Evolutionary conservation across 2,797 vertebrate genomes (phyloP).

Genomic region (Channa striata): DNA sequence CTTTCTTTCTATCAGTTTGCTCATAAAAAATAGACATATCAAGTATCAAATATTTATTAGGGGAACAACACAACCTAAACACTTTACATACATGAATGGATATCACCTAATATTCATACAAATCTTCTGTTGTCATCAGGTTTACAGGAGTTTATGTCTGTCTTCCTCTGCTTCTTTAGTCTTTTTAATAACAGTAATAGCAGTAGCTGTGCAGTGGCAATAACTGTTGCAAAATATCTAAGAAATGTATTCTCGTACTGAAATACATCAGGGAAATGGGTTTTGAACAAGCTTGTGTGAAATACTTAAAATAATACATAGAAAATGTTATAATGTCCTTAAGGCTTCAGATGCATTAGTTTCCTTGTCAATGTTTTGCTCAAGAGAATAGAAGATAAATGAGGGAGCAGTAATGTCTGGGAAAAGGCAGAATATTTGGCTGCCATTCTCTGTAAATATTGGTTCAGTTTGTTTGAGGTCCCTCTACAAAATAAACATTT

Average conservation of each 20-base stretch:
- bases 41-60: background rate
- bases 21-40: background rate
- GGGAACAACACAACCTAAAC: background rate
- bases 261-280: conserved; percentile 25
- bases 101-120: background rate
- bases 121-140: background rate
- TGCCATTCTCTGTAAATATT: conserved; percentile 83
- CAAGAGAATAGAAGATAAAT: conserved; percentile 80
- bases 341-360: conserved; percentile 61
- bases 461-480: conserved; percentile 82
- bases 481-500: conserved; percentile 83
- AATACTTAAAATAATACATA: conserved; percentile 56
- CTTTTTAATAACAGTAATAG: background rate
- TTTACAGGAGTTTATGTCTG: background rate
- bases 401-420: conserved; percentile 78
- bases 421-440: conserved; percentile 81
- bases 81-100: no score
- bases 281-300: conserved; percentile 27
- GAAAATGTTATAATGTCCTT: conserved; percentile 49
- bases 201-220: background rate
- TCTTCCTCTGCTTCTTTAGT: background rate
- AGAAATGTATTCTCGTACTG: conserved; percentile 1
- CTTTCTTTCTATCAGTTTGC: background rate
- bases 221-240: background rate
- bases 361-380: conserved; percentile 66